phyloP scores from a whole-genome alignment of 2,113 vertebrate species.

The Myiozetetes cayanensis region DNA sequence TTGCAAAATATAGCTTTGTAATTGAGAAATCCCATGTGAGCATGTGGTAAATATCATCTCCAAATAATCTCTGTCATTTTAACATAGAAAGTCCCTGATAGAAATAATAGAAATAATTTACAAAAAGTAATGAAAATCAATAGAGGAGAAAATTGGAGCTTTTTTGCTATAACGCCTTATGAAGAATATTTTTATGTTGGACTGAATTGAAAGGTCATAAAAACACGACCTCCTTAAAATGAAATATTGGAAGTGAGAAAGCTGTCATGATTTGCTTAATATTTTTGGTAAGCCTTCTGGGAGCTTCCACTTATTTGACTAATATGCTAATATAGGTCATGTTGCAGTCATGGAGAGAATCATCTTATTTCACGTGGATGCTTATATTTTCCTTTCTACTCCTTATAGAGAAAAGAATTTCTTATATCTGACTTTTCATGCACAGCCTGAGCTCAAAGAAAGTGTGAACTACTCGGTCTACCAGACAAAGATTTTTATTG shows the following conservation, averaged over 20 bases:
- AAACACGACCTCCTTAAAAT: background rate
- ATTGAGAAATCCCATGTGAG: background rate
- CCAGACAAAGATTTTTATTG: background rate
- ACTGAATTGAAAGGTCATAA: background rate
- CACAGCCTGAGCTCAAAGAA: background rate
- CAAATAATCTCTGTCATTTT: background rate
- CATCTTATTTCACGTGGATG: background rate
- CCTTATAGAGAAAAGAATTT: background rate
- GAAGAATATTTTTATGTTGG: background rate
- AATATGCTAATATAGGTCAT: background rate
- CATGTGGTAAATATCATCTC: background rate
- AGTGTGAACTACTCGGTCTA: fast-evolving
- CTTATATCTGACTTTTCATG: background rate
- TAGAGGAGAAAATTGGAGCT: background rate
- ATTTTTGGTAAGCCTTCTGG: background rate
- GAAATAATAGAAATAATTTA: background rate
- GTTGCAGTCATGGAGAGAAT: background rate
- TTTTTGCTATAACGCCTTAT: background rate
- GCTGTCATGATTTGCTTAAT: background rate
- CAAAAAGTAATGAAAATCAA: background rate
- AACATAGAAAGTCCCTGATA: background rate
- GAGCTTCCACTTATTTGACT: background rate
- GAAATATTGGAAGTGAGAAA: background rate
- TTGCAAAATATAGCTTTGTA: background rate
- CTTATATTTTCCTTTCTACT: background rate